Percentiles rank a stretch among this genome's conserved stretches.
phyloP scores from a whole-genome alignment of 2,888 invertebrate genomes.

The Tridacna crocea region DNA sequence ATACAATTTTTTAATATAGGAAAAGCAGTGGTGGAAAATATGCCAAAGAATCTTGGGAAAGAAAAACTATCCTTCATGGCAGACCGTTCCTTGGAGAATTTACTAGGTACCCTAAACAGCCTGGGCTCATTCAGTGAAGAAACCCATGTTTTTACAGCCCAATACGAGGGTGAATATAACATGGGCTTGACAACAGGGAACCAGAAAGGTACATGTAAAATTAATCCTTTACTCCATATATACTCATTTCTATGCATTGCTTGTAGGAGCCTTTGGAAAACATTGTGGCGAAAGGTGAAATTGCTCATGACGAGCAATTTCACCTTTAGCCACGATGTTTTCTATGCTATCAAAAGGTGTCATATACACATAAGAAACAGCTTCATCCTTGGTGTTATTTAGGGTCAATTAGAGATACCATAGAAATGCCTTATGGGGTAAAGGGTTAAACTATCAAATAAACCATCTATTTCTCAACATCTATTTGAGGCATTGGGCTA shows the following conservation, averaged over 20 bases:
- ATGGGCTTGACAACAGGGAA: constrained; percentile 50
- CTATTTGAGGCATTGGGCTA: too few relatives aligned
- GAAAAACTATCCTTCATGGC: constrained; percentile 51
- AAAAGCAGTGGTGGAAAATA: constrained; percentile 40
- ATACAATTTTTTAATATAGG: constrained; percentile 16
- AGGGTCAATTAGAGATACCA: too few relatives aligned
- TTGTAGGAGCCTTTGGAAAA: too few relatives aligned
- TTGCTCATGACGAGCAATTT: too few relatives aligned
- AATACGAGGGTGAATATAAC: constrained; percentile 52
- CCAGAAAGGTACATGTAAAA: constrained; percentile 7
- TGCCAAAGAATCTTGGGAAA: constrained; percentile 54
- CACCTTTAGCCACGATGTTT: too few relatives aligned
- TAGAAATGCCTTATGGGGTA: too few relatives aligned
- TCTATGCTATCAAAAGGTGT: too few relatives aligned
- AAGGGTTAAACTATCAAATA: too few relatives aligned
- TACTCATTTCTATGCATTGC: neutral
- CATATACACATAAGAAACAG: too few relatives aligned
- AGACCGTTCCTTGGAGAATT: constrained; percentile 52
- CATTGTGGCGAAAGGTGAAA: too few relatives aligned
- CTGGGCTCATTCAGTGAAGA: constrained; percentile 57
- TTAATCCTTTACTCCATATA: neutral
- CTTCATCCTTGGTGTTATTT: too few relatives aligned
- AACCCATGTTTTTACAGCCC: constrained; percentile 42
- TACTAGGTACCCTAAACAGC: constrained; percentile 35
- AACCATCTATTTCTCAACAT: too few relatives aligned